phyloP scores from a whole-genome alignment of 1,140 invertebrate genomes.

The Cydia splendana region DNA sequence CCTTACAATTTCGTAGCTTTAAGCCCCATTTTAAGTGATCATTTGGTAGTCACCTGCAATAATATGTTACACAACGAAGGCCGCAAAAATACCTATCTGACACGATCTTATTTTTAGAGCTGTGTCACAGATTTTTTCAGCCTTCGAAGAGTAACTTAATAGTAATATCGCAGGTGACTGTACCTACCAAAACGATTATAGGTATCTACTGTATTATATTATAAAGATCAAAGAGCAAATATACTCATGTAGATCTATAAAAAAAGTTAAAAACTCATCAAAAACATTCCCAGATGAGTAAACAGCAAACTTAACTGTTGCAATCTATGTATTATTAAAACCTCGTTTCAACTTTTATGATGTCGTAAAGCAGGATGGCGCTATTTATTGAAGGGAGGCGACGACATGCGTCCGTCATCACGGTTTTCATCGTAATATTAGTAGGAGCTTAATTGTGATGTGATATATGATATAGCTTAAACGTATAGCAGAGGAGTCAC shows the following conservation, averaged over 20 bases:
- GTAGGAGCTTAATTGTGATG: conserved; percentile 1
- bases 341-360: conserved; percentile 3
- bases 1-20: too few relatives aligned
- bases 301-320: conserved; percentile 4
- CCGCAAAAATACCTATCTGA: too few relatives aligned
- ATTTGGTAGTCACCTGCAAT: too few relatives aligned
- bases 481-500: neutral
- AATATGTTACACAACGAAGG: too few relatives aligned
- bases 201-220: too few relatives aligned
- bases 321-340: conserved; percentile 13
- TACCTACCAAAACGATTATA: too few relatives aligned
- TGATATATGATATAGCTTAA: neutral
- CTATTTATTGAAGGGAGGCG: neutral
- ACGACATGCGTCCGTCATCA: conserved; percentile 9
- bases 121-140: too few relatives aligned
- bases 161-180: too few relatives aligned
- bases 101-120: too few relatives aligned
- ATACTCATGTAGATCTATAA: neutral
- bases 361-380: neutral
- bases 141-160: too few relatives aligned
- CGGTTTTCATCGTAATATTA: conserved; percentile 1
- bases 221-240: neutral
- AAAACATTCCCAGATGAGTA: neutral
- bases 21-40: too few relatives aligned
- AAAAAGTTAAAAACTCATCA: neutral